Base-by-base conservation (phyloP, 2,888 invertebrate genomes). In the Dione vanillae region DNA sequence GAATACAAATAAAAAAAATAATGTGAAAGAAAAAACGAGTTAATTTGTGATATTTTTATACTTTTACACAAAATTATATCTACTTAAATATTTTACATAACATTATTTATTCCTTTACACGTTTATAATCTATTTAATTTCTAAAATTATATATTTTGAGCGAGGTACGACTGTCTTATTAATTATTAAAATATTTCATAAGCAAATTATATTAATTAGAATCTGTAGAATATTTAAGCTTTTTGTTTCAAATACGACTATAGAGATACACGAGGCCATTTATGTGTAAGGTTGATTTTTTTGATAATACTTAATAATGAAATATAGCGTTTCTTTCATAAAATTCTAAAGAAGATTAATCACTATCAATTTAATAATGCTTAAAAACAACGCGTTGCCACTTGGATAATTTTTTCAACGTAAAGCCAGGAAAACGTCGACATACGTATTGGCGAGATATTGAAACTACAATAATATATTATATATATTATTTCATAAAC, bases 121-220 rank as follows among this genome's bases (percentile, higher is more conserved):
- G 20, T 59, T 27, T 59, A 59, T 43, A 43, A 43, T 59, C 20
- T 59, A 59, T 59, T 20, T 27, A 27, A 43, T 59, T 59, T 10
- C 43, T 40, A 56, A 43, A 20, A 59, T 59, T 59, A 43, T 20
- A 41, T 20, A 9, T 59, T 41, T 9, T n/a, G 43, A 59, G 43
- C 20, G 27, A 43, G 43, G 14, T 43, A 59, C 20, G 43, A 10
- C 43, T 43, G 27, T 59, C 59, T 59, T 43, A 43, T 43, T 20
- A 41, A 59, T 59, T 59, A 27, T 43, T 41, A 71, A 61, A 51
- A 72, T 75, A 67, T 69, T 67, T 72, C 66, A 72, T 69, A 37
- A 75, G 72, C 56, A 74, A 27, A 27, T 27, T 27, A 2, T 27
- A 77, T 75, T 76, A 77, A 77, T 77, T 77, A 75, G 72, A 27